Percentiles rank a stretch among this genome's conserved stretches.
Conservation (phyloP, 2,113 vertebrate genomes). For the Sarotherodon lohbergeri region DNA sequence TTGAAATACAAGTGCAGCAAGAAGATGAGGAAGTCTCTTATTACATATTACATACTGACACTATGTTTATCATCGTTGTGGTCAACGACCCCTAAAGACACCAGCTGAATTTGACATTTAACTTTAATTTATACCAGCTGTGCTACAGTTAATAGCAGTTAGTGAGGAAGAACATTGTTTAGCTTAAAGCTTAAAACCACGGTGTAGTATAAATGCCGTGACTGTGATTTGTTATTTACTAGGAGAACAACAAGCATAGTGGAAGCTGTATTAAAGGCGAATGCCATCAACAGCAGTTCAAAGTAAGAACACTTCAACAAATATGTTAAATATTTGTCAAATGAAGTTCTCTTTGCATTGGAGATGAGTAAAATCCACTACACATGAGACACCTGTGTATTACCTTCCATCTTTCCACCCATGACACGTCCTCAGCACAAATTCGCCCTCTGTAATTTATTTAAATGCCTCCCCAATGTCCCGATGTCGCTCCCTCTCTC, state of each 20-base stretch:
- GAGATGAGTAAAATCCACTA: not conserved
- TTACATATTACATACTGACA: not conserved
- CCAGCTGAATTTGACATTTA: not conserved
- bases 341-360: not conserved
- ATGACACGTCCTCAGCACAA: not conserved
- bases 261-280: not conserved
- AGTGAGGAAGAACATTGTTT: not conserved
- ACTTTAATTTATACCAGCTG: not conserved
- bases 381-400: not conserved
- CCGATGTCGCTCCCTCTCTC: not conserved
- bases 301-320: not conserved
- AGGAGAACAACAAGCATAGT: not conserved
- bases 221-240: not conserved
- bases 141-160: not conserved
- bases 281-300: not conserved
- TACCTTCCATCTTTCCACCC: not conserved
- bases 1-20: not conserved
- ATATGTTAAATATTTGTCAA: not conserved
- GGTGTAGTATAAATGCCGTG: not conserved
- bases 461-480: not conserved
- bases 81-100: not conserved
- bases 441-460: not conserved
- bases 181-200: not conserved
- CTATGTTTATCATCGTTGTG: not conserved
- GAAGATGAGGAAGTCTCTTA: not conserved